Evolutionary conservation across 2,888 invertebrate species (phyloP).

Genomic region (Xylota segnis): DNA sequence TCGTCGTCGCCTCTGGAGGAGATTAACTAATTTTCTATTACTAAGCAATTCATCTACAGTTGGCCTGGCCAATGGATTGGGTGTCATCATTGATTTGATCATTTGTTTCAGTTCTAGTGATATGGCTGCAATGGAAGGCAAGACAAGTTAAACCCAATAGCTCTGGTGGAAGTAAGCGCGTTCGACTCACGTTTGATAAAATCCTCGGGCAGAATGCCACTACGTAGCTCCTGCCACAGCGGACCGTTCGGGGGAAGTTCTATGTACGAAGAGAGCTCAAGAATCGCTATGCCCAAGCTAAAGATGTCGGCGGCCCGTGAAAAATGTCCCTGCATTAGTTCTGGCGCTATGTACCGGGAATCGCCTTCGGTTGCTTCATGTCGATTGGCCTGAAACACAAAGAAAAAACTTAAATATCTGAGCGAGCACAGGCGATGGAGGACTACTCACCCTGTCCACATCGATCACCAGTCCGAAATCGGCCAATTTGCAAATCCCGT

Average conservation of each 20-base stretch:
- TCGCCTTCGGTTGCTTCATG: slow-evolving; percentile 89
- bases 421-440: neutral
- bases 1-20: slow-evolving; percentile 80
- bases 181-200: slow-evolving; percentile 82
- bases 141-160: neutral
- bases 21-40: slow-evolving; percentile 81
- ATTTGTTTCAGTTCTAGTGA: slow-evolving; percentile 85
- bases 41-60: slow-evolving; percentile 85
- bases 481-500: slow-evolving; percentile 88
- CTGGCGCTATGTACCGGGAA: slow-evolving; percentile 90
- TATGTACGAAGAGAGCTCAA: slow-evolving; percentile 90
- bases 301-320: slow-evolving; percentile 90
- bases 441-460: slow-evolving; percentile 85
- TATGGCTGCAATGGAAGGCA: slow-evolving; percentile 80
- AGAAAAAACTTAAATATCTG: neutral
- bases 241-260: slow-evolving; percentile 89
- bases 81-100: slow-evolving; percentile 86
- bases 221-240: slow-evolving; percentile 88
- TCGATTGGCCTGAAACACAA: slow-evolving; percentile 84
- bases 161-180: no score
- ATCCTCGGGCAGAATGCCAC: slow-evolving; percentile 86
- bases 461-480: slow-evolving; percentile 91
- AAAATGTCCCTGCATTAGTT: slow-evolving; percentile 88
- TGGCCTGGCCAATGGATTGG: slow-evolving; percentile 85
- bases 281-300: slow-evolving; percentile 89